A percentile compares a stretch with the other conserved stretches of the same genome.
These are phyloP conservation scores for Tricholaema leucomelas DNA, from an alignment of 2,113 vertebrate genomes.

Conservation along the genomic window DNA sequence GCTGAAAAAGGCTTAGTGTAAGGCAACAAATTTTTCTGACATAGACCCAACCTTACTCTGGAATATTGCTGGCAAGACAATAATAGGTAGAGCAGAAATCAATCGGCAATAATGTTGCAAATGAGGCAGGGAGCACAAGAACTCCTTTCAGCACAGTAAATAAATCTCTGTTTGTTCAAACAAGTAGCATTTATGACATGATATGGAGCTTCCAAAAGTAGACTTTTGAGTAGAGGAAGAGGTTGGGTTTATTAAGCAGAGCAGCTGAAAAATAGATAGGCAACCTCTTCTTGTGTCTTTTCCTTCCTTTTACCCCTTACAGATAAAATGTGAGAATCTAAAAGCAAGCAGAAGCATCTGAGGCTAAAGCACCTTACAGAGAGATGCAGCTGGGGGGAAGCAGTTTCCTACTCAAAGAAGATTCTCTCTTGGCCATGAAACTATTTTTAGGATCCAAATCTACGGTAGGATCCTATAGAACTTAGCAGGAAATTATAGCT, in stretches of 20 bases:
- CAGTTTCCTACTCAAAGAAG: not conserved
- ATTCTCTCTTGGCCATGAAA: not conserved
- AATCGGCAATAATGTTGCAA: conserved; percentile 61
- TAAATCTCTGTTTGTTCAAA: conserved; percentile 46
- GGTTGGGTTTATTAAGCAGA: not conserved
- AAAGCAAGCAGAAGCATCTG: not conserved
- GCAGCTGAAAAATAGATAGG: not conserved
- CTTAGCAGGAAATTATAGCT: conserved; percentile 38
- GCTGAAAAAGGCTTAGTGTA: conserved; percentile 54
- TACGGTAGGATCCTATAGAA: not conserved
- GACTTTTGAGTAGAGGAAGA: conserved; percentile 10
- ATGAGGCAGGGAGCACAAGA: conserved; percentile 54
- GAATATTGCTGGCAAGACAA: conserved; percentile 70
- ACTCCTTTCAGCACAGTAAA: conserved; percentile 26
- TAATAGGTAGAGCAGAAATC: conserved; percentile 57
- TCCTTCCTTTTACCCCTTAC: not conserved
- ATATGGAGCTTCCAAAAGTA: conserved; percentile 40
- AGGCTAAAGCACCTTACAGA: not conserved
- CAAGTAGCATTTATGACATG: conserved; percentile 34
- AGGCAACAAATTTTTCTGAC: conserved; percentile 71
- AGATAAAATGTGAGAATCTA: not conserved
- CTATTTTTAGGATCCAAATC: conserved; percentile 36
- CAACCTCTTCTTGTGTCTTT: not conserved
- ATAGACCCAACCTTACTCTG: conserved; percentile 68
- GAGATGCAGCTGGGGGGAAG: not conserved